Base-by-base conservation (phyloP, 2,888 invertebrate genomes). In the Muscina levida region DNA sequence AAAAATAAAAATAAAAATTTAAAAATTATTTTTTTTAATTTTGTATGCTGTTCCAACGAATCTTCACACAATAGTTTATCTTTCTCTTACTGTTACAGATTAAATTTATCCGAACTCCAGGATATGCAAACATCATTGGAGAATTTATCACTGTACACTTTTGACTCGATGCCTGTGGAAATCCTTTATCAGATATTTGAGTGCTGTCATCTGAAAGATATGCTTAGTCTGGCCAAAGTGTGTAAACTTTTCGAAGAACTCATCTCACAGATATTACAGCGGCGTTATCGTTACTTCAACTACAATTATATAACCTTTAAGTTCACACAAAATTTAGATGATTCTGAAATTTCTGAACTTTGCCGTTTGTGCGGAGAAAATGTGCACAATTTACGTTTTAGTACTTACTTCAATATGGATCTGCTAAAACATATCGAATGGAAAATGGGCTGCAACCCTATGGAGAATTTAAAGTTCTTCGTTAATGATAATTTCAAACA, bases 401-500 rank as follows among this genome's bases (percentile, higher is more conserved):
- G 74, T 10, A 77, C 81, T 6, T 72, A 68, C 67, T 77, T 81
- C 5, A 81, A 81, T 56, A 77, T 74, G 77, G 81, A 81, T 48
- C 24, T 81, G 2, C 19, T 81, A 10, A 74, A 81, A 31, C 59
- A 77, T 44, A 77, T 77, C 24, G 74, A 67, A 79, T 71, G 81
- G 67, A 77, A 71, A 19, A 44, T 77, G 19, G 67, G 65, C 17
- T 74, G 80, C 13, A 84, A 82, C 65, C 71, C 80, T 11, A 79
- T 84, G 74, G 76, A 82, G 15, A 81, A 82, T 66, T 67, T 79
- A 1, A 84, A 84, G 56, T 67, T 51, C 24, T 79, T 77, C 15
- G 80, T 84, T 2, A 84, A 84, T 46, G 42, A 66, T 13, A 78
- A 77, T 48, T 76, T 84, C 3, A 83, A 82, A 31, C 72, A 67